Conservation (phyloP, 37 sponge, comb jelly and placozoan genomes). For the Chondrilla cf. caribensis region DNA sequence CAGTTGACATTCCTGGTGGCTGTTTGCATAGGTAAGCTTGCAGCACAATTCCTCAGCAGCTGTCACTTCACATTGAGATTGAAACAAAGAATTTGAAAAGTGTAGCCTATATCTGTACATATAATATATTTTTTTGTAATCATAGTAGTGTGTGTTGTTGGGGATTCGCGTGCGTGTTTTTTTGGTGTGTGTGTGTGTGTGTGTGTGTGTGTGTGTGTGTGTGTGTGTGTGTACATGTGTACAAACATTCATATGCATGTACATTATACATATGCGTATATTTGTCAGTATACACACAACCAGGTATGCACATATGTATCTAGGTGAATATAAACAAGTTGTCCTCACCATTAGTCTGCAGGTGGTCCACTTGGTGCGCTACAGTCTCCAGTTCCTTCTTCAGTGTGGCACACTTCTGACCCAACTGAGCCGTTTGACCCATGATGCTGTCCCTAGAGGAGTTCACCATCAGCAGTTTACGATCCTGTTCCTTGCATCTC, state of each 20-base stretch:
- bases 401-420: constrained; percentile 42
- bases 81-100: neutral
- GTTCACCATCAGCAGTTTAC: constrained; percentile 52
- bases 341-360: constrained; percentile 53
- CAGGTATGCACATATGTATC: no score
- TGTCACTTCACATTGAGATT: constrained; percentile 38
- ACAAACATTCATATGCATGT: no score
- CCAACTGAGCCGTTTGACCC: constrained; percentile 43
- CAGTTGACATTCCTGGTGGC: constrained; percentile 57
- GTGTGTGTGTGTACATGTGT: no score
- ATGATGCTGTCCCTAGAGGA: constrained; percentile 52
- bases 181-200: no score
- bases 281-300: neutral
- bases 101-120: neutral
- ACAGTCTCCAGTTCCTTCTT: constrained; percentile 21
- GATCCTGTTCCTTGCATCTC: constrained; percentile 23
- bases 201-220: no score
- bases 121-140: no score
- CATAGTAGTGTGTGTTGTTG: no score
- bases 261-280: neutral
- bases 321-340: neutral
- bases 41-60: constrained; percentile 33
- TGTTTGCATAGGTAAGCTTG: constrained; percentile 51
- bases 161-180: no score
- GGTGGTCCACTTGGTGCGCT: constrained; percentile 47